Percentiles rank a stretch among this genome's conserved stretches.
phyloP scores from a whole-genome alignment of 2,888 invertebrate genomes.

The Tipula unca region DNA sequence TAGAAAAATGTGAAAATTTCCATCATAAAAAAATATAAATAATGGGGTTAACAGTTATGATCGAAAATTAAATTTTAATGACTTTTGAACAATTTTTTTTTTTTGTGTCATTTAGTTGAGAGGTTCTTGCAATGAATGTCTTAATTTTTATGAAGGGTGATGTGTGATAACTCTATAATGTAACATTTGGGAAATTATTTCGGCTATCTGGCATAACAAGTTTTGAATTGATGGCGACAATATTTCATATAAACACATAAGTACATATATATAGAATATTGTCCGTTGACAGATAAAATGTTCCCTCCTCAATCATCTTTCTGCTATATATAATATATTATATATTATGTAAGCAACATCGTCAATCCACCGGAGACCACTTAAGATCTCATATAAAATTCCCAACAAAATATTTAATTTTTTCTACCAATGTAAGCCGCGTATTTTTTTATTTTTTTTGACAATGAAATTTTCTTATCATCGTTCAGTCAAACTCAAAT shows the following conservation, averaged over 20 bases:
- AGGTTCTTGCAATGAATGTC: not conserved
- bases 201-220: not conserved
- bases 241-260: not conserved
- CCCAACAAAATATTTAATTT: not conserved
- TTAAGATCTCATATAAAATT: not conserved
- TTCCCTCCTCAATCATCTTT: not conserved
- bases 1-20: not conserved
- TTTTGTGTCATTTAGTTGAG: not conserved
- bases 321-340: not conserved
- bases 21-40: not conserved
- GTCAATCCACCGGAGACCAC: not conserved
- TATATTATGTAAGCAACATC: not conserved
- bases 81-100: not conserved
- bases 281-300: not conserved
- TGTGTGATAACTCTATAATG: not conserved
- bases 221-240: not conserved
- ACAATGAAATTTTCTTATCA: not conserved
- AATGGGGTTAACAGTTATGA: constrained; percentile 14
- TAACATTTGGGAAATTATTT: not conserved
- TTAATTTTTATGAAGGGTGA: not conserved
- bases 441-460: not conserved
- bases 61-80: not conserved
- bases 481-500: not conserved
- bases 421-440: not conserved
- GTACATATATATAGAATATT: not conserved